phyloP scores from a whole-genome alignment of 2,113 vertebrate species.

The Rallus limicola region DNA sequence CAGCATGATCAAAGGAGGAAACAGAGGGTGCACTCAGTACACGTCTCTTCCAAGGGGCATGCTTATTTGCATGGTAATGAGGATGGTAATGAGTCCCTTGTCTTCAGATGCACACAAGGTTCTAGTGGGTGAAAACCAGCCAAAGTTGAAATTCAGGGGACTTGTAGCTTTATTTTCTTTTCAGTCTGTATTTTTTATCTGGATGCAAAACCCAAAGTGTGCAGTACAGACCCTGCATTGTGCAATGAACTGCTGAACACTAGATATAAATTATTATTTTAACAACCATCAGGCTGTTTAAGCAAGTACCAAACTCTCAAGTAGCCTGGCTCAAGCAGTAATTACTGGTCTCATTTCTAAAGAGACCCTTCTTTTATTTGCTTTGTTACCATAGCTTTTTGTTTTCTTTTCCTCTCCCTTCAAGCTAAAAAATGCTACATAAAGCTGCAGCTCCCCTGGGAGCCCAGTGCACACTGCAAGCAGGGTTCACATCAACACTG shows the following conservation, averaged over 20 bases:
- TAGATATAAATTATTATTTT: not conserved
- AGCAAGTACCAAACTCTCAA: not conserved
- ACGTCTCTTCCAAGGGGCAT: not conserved
- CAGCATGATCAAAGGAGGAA: not conserved
- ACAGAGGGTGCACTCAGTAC: conserved; percentile 4
- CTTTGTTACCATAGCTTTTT: conserved; percentile 38
- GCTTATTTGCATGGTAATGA: conserved; percentile 56
- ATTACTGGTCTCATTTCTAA: conserved; percentile 14
- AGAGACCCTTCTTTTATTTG: conserved; percentile 50
- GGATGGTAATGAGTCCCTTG: conserved; percentile 25
- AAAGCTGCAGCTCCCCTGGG: not conserved
- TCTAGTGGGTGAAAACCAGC: not conserved
- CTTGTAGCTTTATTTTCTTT: not conserved
- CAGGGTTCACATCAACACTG: not conserved
- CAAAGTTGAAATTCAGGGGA: not conserved
- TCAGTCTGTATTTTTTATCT: not conserved
- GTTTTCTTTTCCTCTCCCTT: not conserved
- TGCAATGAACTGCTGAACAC: not conserved
- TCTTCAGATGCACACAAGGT: conserved; percentile 39
- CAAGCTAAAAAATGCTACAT: not conserved
- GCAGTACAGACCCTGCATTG: not conserved
- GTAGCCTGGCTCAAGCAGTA: conserved; percentile 17
- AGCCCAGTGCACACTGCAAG: fast-evolving
- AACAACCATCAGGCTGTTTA: not conserved
- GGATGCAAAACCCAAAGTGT: not conserved